Conservation (phyloP, 2,797 vertebrate species). For the Periophthalmus magnuspinnatus region DNA sequence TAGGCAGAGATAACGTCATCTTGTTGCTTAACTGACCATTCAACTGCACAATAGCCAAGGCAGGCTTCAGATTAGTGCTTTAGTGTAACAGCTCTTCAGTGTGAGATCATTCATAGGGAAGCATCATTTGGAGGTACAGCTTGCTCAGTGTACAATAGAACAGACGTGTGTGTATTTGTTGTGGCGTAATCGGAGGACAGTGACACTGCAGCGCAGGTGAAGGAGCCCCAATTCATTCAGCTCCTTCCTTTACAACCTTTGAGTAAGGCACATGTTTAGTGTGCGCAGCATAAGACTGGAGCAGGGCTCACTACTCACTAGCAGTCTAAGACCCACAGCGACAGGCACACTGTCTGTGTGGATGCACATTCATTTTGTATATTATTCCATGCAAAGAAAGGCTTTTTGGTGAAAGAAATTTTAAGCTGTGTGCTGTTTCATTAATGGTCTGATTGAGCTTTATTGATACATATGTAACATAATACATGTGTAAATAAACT, state of each 20-base stretch:
- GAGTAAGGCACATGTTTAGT: conserved; percentile 58
- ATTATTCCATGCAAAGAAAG: not conserved
- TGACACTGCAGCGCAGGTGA: conserved; percentile 57
- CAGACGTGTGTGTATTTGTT: conserved; percentile 4
- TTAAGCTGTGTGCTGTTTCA: not conserved
- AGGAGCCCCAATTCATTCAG: conserved; percentile 37
- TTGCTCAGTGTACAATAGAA: not conserved
- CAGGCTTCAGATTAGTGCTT: conserved; percentile 36
- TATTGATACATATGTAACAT: not conserved
- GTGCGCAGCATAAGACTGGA: conserved; percentile 47
- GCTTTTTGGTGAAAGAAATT: not conserved
- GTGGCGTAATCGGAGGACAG: conserved; percentile 45
- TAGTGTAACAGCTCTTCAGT: conserved; percentile 15
- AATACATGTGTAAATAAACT: not conserved
- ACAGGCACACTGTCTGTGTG: conserved; percentile 36
- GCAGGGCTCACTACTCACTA: conserved; percentile 55
- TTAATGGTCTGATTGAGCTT: not conserved
- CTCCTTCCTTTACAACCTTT: conserved; percentile 48
- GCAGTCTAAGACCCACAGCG: conserved; percentile 46
- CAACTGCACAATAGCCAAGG: conserved; percentile 36
- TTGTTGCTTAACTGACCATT: conserved; percentile 62
- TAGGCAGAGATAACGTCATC: conserved; percentile 69
- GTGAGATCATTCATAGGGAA: not conserved
- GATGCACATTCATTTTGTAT: conserved; percentile 17
- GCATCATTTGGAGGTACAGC: not conserved